A percentile compares a stretch with the other conserved stretches of the same genome.
Conservation (phyloP, 2,888 invertebrate genomes). For the Campopleginae sp. region DNA sequence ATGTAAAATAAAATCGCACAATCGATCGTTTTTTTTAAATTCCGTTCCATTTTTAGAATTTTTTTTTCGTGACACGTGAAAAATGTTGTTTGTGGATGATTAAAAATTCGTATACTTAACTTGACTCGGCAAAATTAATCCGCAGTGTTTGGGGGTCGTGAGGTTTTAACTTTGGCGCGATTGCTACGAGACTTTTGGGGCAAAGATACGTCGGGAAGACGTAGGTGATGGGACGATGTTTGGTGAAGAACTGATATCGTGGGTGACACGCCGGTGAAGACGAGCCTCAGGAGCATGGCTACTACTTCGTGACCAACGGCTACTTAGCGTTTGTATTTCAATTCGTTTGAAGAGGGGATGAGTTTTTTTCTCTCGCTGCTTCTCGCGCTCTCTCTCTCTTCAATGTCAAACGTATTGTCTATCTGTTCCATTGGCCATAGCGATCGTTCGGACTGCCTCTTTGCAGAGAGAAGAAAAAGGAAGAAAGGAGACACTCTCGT, state of each 20-base stretch:
- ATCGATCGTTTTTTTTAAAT: not conserved
- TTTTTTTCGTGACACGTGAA: no score
- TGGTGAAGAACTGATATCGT: slow-evolving; percentile 80
- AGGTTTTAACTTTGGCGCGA: not conserved
- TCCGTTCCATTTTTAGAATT: not conserved
- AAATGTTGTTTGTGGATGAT: not conserved
- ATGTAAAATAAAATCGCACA: not conserved
- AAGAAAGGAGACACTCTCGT: not conserved
- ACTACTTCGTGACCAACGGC: slow-evolving; percentile 30
- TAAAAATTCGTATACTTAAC: slow-evolving; percentile 32
- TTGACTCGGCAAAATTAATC: slow-evolving; percentile 35
- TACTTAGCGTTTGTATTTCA: slow-evolving; percentile 54
- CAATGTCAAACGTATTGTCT: slow-evolving; percentile 44
- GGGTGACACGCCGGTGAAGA: slow-evolving; percentile 77
- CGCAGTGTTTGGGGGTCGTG: not conserved
- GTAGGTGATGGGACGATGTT: slow-evolving; percentile 73
- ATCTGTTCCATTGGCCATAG: slow-evolving; percentile 74
- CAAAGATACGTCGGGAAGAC: slow-evolving; percentile 48
- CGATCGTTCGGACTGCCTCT: slow-evolving; percentile 69
- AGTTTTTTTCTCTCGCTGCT: slow-evolving; percentile 43
- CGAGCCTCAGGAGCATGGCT: slow-evolving; percentile 70
- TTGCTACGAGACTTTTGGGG: not conserved
- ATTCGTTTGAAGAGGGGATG: slow-evolving; percentile 75
- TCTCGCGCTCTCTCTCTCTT: not conserved
- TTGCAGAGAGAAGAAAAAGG: slow-evolving; percentile 1